phyloP scores from a whole-genome alignment of 2,797 vertebrate species.

The Neosilurus hyrtlii region DNA sequence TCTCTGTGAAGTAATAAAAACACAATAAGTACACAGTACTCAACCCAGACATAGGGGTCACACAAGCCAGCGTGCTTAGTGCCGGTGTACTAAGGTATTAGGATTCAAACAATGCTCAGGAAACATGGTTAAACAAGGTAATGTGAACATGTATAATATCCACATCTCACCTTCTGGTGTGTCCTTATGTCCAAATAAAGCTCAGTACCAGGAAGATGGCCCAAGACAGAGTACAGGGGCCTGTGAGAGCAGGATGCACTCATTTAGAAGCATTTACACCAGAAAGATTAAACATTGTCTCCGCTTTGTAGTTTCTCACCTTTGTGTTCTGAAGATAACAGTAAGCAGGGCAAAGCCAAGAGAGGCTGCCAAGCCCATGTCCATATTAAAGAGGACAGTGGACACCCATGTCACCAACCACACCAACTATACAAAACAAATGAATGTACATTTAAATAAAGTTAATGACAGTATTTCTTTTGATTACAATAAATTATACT shows the following conservation, averaged over 20 bases:
- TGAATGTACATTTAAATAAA: not conserved
- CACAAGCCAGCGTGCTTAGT: too few relatives aligned
- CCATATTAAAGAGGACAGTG: constrained; percentile 86
- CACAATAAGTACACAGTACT: not conserved
- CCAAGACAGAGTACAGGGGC: constrained; percentile 75
- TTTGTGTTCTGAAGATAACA: constrained; percentile 88
- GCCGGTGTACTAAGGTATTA: not conserved
- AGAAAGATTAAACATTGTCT: not conserved
- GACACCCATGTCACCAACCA: constrained; percentile 90
- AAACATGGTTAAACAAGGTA: not conserved
- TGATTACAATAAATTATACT: not conserved
- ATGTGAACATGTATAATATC: not conserved
- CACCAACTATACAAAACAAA: constrained; percentile 72
- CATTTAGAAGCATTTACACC: not conserved
- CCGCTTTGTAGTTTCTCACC: constrained; percentile 74
- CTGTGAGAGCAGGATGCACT: constrained; percentile 54
- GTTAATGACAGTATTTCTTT: not conserved
- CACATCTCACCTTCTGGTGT: constrained; percentile 67
- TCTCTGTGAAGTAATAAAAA: not conserved
- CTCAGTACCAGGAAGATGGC: constrained; percentile 76
- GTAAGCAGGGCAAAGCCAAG: constrained; percentile 85
- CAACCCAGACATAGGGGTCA: too few relatives aligned
- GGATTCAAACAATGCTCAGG: not conserved
- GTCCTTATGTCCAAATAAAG: constrained; percentile 75
- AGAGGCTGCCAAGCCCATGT: constrained; percentile 85